Conservation (phyloP, 2,113 vertebrate species). For the Colinus virginianus region DNA sequence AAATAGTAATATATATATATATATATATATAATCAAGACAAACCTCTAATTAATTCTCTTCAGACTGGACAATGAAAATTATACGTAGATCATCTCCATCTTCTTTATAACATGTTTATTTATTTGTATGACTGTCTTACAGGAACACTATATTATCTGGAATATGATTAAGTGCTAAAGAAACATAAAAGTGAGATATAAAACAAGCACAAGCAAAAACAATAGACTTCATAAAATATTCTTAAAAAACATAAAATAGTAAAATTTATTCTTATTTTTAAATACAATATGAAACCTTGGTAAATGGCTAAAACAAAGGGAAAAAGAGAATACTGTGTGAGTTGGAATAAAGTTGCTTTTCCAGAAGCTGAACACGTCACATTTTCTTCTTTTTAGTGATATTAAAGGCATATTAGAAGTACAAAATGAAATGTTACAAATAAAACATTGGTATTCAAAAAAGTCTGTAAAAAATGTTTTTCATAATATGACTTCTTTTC, state of each 20-base stretch:
- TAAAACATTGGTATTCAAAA: not conserved
- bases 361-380: not conserved
- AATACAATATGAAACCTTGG: not conserved
- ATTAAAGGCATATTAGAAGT: not conserved
- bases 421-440: not conserved
- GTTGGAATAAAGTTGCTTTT: not conserved
- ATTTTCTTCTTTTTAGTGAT: not conserved
- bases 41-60: not conserved
- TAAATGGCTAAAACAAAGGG: not conserved
- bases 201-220: not conserved
- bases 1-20: too few species aligned
- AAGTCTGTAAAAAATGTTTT: not conserved
- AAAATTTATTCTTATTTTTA: not conserved
- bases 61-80: not conserved
- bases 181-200: not conserved
- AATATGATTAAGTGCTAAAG: not conserved
- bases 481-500: not conserved
- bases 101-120: not conserved
- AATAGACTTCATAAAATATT: not conserved
- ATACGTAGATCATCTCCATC: not conserved
- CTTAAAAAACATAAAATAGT: not conserved
- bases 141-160: not conserved
- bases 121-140: not conserved
- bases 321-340: not conserved
- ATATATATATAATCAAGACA: not conserved